phyloP scores from a whole-genome alignment of 2,888 invertebrate genomes.

The Toxonevra muliebris region DNA sequence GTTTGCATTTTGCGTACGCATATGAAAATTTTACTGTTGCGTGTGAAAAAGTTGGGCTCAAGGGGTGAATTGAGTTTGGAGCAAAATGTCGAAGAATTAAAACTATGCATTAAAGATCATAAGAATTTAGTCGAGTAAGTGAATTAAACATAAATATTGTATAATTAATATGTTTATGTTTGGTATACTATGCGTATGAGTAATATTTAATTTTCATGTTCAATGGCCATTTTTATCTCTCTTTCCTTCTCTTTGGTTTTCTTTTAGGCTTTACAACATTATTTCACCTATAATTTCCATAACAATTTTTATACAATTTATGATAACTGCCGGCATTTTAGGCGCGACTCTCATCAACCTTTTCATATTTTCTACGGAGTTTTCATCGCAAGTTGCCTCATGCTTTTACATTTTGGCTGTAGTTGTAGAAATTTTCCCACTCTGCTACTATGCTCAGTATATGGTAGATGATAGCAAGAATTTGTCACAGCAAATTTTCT shows the following conservation, averaged over 20 bases:
- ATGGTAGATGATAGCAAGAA: conserved; percentile 36
- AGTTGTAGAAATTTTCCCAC: conserved; percentile 37
- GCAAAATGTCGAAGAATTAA: conserved; percentile 36
- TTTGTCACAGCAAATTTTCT: conserved; percentile 38
- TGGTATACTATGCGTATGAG: too few species aligned
- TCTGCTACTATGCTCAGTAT: conserved; percentile 41
- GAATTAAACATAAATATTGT: too few species aligned
- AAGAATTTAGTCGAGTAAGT: conserved; percentile 34
- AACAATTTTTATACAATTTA: conserved; percentile 40
- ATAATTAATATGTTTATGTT: too few species aligned
- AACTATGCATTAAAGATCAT: conserved; percentile 41
- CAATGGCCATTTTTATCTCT: too few species aligned
- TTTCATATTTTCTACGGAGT: conserved; percentile 36
- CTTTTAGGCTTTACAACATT: conserved; percentile 36
- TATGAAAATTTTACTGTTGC: conserved; percentile 42
- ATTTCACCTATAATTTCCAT: conserved; percentile 39
- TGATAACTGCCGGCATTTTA: conserved; percentile 33
- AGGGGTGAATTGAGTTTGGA: background rate
- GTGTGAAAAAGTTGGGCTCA: conserved; percentile 28
- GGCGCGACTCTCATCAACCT: conserved; percentile 41
- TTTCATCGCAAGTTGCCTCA: conserved; percentile 36
- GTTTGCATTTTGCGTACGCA: conserved; percentile 47
- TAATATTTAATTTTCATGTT: too few species aligned
- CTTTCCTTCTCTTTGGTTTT: background rate
- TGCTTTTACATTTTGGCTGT: conserved; percentile 38